Evolutionary conservation across 2,797 vertebrate genomes (phyloP).

Genomic region (Atherinosoma microstoma): DNA sequence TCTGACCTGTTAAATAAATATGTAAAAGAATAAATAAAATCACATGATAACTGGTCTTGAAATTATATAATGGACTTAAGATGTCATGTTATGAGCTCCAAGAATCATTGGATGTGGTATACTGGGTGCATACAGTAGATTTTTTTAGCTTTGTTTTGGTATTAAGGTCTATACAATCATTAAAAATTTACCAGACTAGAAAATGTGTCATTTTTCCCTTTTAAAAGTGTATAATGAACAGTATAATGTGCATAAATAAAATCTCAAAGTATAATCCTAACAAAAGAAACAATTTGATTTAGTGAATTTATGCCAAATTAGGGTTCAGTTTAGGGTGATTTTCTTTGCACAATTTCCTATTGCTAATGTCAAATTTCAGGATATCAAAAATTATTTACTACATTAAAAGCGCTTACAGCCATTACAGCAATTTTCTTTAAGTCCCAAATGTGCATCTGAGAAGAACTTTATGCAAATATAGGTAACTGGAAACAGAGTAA

Average conservation of each 20-base stretch:
- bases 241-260: constrained; percentile 39
- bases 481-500: constrained; percentile 31
- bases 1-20: constrained; percentile 71
- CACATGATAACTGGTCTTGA: constrained; percentile 37
- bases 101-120: constrained; percentile 12
- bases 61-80: constrained; percentile 29
- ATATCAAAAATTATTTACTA: constrained; percentile 18
- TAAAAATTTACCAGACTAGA: constrained; percentile 27
- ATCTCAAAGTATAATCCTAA: constrained; percentile 28
- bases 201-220: constrained; percentile 61
- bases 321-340: not conserved
- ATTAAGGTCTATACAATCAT: constrained; percentile 16
- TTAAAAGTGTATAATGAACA: constrained; percentile 39
- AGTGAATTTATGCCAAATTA: not conserved
- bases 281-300: constrained; percentile 17
- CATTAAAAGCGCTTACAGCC: constrained; percentile 3
- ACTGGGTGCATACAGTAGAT: constrained; percentile 6
- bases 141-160: constrained; percentile 18
- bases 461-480: constrained; percentile 32
- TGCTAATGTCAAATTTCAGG: constrained; percentile 28
- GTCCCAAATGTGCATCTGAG: constrained; percentile 28
- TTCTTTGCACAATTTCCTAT: constrained; percentile 13
- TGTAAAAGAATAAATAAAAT: constrained; percentile 71
- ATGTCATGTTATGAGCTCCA: constrained; percentile 34
- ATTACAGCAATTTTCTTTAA: constrained; percentile 31